Conservation (phyloP, 2,888 invertebrate species). For the Xiphydria camelus region DNA sequence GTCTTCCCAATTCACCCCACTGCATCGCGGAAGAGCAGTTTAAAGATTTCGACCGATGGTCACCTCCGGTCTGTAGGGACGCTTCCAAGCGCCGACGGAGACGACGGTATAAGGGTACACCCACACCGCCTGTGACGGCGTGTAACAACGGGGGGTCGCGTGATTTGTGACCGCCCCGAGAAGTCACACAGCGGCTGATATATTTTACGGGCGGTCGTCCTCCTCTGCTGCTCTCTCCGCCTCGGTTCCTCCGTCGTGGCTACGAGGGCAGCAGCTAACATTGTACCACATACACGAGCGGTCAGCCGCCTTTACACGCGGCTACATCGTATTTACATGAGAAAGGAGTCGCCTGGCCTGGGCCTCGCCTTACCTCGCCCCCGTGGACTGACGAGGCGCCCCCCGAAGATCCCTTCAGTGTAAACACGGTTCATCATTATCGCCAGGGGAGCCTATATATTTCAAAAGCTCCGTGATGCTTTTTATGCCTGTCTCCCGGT, state of each 20-base stretch:
- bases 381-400: slow-evolving; percentile 33
- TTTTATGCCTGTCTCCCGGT: neutral
- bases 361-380: slow-evolving; percentile 18
- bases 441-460: slow-evolving; percentile 45
- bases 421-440: slow-evolving; percentile 56
- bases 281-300: slow-evolving; percentile 46
- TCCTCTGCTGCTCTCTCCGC: slow-evolving; percentile 9
- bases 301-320: slow-evolving; percentile 53
- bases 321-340: slow-evolving; percentile 58
- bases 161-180: slow-evolving; percentile 57
- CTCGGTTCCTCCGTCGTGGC: slow-evolving; percentile 27
- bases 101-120: slow-evolving; percentile 20
- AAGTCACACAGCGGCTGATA: slow-evolving; percentile 58
- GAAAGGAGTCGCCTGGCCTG: slow-evolving; percentile 47
- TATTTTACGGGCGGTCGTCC: slow-evolving; percentile 55
- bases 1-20: too few relatives aligned
- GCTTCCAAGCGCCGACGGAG: slow-evolving; percentile 11
- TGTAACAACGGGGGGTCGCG: slow-evolving; percentile 54
- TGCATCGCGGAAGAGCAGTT: too few relatives aligned
- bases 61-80: slow-evolving; percentile 11
- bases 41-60: too few relatives aligned
- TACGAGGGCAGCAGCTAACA: slow-evolving; percentile 37
- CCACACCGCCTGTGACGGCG: slow-evolving; percentile 31
- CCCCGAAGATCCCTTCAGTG: slow-evolving; percentile 40
- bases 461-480: slow-evolving; percentile 22